A percentile compares a stretch with the other conserved stretches of the same genome.
These are phyloP conservation scores for Malacoctenus gilli DNA, from an alignment of 2,797 vertebrate genomes.

Conservation along the genomic window DNA sequence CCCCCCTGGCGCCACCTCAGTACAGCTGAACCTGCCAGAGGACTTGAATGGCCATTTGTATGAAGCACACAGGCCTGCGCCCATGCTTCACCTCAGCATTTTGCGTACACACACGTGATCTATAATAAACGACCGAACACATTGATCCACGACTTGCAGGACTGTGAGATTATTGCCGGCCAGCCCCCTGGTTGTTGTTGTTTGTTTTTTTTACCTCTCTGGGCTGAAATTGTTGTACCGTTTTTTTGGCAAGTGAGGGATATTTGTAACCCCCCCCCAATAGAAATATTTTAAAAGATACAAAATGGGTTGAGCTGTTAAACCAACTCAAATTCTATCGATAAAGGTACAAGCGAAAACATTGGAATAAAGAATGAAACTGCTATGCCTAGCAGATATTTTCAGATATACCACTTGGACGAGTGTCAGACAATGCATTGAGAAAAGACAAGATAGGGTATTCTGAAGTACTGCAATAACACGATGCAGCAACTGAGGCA, in stretches of 20 bases:
- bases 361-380: too few species aligned
- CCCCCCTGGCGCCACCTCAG: conserved; percentile 29
- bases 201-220: conserved; percentile 53
- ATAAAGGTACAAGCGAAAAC: too few species aligned
- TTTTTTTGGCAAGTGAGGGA: conserved; percentile 63
- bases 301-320: too few species aligned
- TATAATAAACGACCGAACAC: conserved; percentile 69
- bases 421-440: too few species aligned
- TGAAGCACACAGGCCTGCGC: conserved; percentile 32
- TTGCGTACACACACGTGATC: conserved; percentile 58
- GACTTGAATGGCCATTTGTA: conserved; percentile 69
- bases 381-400: too few species aligned
- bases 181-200: conserved; percentile 9
- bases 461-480: too few species aligned
- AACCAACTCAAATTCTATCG: too few species aligned
- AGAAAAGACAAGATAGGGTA: too few species aligned
- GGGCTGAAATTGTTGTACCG: conserved; percentile 68
- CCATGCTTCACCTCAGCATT: conserved; percentile 55
- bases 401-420: too few species aligned
- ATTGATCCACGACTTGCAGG: conserved; percentile 77
- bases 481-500: too few species aligned
- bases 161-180: conserved; percentile 53
- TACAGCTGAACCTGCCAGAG: conserved; percentile 57
- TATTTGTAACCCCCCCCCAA: too few species aligned
- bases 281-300: too few species aligned